A percentile compares a stretch with the other conserved stretches of the same genome.
Evolutionary conservation across 92 coral and sea anemone genomes (phyloP).

Genomic region (Bergia puertoricense): DNA sequence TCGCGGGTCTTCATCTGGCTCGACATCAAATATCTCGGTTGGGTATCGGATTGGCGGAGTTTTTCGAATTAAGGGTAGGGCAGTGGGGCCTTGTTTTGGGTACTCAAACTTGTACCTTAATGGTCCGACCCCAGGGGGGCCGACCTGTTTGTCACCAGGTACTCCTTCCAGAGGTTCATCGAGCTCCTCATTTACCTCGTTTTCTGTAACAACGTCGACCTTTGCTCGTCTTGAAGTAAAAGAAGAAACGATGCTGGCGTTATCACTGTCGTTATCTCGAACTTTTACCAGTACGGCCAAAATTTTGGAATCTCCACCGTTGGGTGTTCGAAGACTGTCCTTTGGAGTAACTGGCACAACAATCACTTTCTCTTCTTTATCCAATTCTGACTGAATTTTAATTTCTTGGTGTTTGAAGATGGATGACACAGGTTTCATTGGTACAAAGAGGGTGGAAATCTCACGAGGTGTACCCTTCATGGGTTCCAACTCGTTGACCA

Average conservation of each 20-base stretch:
- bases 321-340: background rate
- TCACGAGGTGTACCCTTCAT: background rate
- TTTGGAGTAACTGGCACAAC: slow-evolving; percentile 24
- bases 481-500: background rate
- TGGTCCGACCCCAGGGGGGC: background rate
- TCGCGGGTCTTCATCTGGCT: slow-evolving; percentile 34
- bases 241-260: background rate
- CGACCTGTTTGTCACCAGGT: background rate
- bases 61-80: slow-evolving; percentile 10
- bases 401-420: slow-evolving; percentile 8
- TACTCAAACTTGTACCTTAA: slow-evolving; percentile 24
- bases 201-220: background rate
- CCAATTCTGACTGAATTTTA: background rate
- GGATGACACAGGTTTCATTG: slow-evolving; percentile 22
- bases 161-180: background rate
- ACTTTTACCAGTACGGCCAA: slow-evolving; percentile 5
- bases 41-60: slow-evolving; percentile 22
- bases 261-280: slow-evolving; percentile 19
- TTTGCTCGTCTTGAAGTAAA: slow-evolving; percentile 10
- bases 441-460: background rate
- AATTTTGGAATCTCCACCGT: slow-evolving; percentile 8
- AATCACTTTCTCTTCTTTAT: slow-evolving; percentile 12
- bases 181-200: background rate
- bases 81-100: slow-evolving; percentile 40
- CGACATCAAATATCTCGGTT: slow-evolving; percentile 37